Conservation (phyloP, 2,113 vertebrate species). For the Cervus canadensis region DNA sequence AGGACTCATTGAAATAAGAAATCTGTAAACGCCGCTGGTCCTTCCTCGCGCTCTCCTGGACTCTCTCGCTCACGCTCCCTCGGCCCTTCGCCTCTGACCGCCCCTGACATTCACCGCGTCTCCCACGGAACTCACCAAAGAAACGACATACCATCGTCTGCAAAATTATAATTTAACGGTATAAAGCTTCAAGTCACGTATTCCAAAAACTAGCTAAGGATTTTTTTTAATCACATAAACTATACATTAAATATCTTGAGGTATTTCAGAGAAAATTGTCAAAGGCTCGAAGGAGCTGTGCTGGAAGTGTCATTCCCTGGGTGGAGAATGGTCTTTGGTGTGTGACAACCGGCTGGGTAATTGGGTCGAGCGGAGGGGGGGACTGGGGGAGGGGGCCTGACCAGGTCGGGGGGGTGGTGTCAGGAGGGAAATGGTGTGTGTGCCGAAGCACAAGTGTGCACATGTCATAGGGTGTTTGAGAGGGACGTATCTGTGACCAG, state of each 20-base stretch:
- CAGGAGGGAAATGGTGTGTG: neutral
- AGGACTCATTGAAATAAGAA: slow-evolving; percentile 82
- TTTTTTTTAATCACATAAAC: slow-evolving; percentile 95
- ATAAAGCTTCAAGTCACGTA: slow-evolving; percentile 99
- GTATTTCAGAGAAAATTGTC: slow-evolving; percentile 99
- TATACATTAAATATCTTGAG: slow-evolving; percentile 99
- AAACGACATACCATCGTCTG: slow-evolving; percentile 89
- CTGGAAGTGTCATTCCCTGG: slow-evolving; percentile 83
- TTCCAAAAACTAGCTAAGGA: slow-evolving; percentile 99
- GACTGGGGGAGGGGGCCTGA: neutral
- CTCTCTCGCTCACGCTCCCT: slow-evolving; percentile 19
- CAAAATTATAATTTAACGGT: slow-evolving; percentile 97
- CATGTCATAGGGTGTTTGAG: neutral
- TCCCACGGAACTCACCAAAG: slow-evolving; percentile 89
- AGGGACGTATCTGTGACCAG: neutral
- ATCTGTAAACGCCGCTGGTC: slow-evolving; percentile 82
- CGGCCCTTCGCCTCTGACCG: slow-evolving; percentile 56
- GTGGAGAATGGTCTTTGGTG: slow-evolving; percentile 80
- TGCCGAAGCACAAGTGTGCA: neutral
- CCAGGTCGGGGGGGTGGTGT: neutral
- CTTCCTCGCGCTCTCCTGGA: neutral
- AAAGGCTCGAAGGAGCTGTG: slow-evolving; percentile 95
- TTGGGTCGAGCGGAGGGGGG: neutral
- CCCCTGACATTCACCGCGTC: slow-evolving; percentile 93
- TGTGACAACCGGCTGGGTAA: slow-evolving; percentile 54